A percentile compares a stretch with the other conserved stretches of the same genome.
Conservation (phyloP, 23 tunicate genomes). For the Styela plicata region DNA sequence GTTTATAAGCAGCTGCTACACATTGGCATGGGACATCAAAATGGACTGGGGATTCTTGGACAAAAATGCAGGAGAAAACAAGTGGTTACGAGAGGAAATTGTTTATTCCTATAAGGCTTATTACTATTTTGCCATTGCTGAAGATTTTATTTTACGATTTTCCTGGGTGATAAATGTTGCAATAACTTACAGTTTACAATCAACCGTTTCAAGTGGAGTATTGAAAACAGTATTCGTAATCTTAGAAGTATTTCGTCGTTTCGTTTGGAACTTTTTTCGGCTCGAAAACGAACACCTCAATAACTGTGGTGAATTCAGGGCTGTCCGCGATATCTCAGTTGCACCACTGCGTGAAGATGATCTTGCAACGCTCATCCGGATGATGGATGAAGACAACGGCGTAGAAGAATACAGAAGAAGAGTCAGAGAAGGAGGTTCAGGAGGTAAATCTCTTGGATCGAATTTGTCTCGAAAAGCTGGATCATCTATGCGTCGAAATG, state of each 20-base stretch:
- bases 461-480: background rate
- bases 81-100: constrained; percentile 80
- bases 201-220: background rate
- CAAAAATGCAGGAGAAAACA: constrained; percentile 85
- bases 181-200: constrained; percentile 28
- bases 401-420: constrained; percentile 42
- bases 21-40: constrained; percentile 94
- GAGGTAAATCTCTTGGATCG: constrained; percentile 1
- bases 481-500: constrained; percentile 17
- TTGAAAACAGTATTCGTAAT: constrained; percentile 34
- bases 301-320: constrained; percentile 99
- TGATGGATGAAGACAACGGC: constrained; percentile 80
- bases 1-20: constrained; percentile 84
- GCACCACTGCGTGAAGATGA: constrained; percentile 87
- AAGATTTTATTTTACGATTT: constrained; percentile 68
- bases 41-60: constrained; percentile 99
- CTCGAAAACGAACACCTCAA: constrained; percentile 99
- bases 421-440: constrained; percentile 17
- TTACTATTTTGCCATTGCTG: constrained; percentile 74
- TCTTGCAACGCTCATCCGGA: constrained; percentile 47
- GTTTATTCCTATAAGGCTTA: constrained; percentile 75
- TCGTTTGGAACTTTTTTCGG: constrained; percentile 98
- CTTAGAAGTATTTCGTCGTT: constrained; percentile 80
- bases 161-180: constrained; percentile 67
- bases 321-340: constrained; percentile 94